These are phyloP conservation scores for Python bivittatus DNA, from an alignment of 2,113 vertebrate genomes.

Conservation along the genomic window DNA sequence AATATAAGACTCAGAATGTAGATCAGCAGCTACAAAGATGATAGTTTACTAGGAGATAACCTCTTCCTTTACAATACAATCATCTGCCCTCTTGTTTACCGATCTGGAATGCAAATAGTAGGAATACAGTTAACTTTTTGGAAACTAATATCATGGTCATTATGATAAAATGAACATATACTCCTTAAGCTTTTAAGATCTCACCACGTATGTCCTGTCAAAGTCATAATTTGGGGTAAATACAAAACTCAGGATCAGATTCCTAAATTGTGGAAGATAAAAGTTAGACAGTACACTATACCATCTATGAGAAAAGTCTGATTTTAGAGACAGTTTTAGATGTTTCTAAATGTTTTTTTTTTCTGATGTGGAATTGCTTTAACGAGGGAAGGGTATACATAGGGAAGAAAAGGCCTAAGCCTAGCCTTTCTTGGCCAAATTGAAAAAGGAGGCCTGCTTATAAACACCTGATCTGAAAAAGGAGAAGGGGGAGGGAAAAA, in stretches of 20 bases:
- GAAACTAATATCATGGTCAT: slow-evolving; percentile 35
- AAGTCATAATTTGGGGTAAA: slow-evolving; percentile 26
- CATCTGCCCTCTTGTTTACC: slow-evolving; percentile 48
- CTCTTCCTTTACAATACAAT: slow-evolving; percentile 32
- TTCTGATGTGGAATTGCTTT: slow-evolving; percentile 36
- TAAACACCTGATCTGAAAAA: background rate
- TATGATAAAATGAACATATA: background rate
- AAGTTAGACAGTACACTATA: background rate
- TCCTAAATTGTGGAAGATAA: slow-evolving; percentile 26
- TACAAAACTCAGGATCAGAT: slow-evolving; percentile 18
- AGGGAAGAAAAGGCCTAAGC: slow-evolving; percentile 68
- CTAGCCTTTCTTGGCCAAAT: slow-evolving; percentile 9
- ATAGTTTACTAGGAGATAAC: slow-evolving; percentile 22
- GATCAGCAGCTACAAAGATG: slow-evolving; percentile 34
- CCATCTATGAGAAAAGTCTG: slow-evolving; percentile 10
- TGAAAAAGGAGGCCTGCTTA: background rate
- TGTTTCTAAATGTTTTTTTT: slow-evolving; percentile 14
- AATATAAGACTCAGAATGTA: background rate
- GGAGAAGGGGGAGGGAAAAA: background rate
- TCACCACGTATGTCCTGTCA: background rate
- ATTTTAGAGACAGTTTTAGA: background rate
- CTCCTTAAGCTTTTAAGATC: slow-evolving; percentile 12
- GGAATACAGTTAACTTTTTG: slow-evolving; percentile 5
- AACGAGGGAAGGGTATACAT: slow-evolving; percentile 20
- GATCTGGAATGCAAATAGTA: slow-evolving; percentile 52